These are phyloP conservation scores for Prolemur simus DNA, from an alignment of 2,113 vertebrate genomes.

Conservation along the genomic window DNA sequence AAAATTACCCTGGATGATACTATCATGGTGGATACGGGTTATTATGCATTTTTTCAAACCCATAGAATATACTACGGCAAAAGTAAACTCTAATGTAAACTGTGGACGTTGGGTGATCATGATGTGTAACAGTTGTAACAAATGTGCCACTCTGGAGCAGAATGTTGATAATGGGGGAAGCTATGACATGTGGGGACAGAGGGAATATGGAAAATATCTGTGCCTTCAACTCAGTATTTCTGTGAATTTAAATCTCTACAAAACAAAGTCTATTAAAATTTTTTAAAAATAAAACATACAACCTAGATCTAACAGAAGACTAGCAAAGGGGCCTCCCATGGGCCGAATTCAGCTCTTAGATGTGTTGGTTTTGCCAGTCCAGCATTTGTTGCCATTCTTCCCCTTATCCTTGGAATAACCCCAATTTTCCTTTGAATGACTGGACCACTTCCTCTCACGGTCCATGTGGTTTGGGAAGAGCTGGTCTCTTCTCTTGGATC, in stretches of 20 bases:
- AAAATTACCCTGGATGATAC: neutral
- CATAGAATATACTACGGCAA: neutral
- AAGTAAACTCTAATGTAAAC: neutral
- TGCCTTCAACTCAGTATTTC: neutral
- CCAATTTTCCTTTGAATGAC: neutral
- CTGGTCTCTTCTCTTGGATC: neutral
- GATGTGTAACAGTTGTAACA: neutral
- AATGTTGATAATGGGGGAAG: neutral
- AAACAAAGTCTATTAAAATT: neutral
- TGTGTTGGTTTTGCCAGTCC: no score
- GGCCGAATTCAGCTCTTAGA: neutral
- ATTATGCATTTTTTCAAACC: neutral
- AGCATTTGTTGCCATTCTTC: neutral
- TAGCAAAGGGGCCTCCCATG: neutral
- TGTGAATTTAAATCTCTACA: neutral
- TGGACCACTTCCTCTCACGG: neutral
- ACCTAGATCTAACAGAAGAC: neutral
- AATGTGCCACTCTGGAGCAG: neutral
- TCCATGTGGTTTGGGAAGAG: neutral
- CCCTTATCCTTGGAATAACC: neutral
- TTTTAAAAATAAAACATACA: neutral
- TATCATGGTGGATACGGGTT: no score
- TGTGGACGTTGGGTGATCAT: neutral
- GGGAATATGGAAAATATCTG: neutral
- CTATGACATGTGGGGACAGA: no score